A percentile compares a stretch with the other conserved stretches of the same genome.
phyloP scores from a whole-genome alignment of 2,113 vertebrate species.

The Apus apus region DNA sequence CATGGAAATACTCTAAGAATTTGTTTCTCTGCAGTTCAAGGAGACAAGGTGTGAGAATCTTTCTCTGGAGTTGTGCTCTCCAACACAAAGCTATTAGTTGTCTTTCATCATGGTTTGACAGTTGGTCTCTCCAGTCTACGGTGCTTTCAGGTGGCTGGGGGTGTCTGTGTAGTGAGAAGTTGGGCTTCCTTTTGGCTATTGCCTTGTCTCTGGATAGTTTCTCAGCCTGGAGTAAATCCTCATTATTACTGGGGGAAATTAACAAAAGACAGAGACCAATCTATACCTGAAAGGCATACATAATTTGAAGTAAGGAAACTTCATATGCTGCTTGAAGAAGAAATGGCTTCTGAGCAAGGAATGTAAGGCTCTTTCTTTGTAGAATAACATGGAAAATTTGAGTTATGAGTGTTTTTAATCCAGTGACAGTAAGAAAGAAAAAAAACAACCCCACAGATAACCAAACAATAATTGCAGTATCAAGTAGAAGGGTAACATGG shows the following conservation, averaged over 20 bases:
- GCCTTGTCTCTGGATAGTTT: background rate
- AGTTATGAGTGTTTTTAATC: background rate
- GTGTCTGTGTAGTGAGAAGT: background rate
- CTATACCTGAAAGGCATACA: background rate
- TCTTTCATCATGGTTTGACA: background rate
- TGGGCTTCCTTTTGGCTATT: background rate
- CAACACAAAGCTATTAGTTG: background rate
- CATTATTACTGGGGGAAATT: background rate
- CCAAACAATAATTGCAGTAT: background rate
- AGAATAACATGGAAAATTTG: background rate
- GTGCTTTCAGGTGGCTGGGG: background rate
- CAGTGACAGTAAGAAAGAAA: background rate
- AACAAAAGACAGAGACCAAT: background rate
- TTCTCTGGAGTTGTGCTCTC: background rate
- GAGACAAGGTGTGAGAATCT: background rate
- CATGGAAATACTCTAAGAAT: background rate
- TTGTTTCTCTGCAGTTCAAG: background rate
- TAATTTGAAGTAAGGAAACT: background rate
- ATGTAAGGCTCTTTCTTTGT: background rate
- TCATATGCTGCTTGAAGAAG: background rate
- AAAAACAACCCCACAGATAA: background rate
- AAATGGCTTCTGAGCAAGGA: background rate
- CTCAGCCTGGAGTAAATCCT: background rate
- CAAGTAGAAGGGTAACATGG: background rate
- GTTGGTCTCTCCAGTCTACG: background rate